Percentiles rank a stretch among this genome's conserved stretches.
phyloP scores from a whole-genome alignment of 2,888 invertebrate genomes.

The Dione juno region DNA sequence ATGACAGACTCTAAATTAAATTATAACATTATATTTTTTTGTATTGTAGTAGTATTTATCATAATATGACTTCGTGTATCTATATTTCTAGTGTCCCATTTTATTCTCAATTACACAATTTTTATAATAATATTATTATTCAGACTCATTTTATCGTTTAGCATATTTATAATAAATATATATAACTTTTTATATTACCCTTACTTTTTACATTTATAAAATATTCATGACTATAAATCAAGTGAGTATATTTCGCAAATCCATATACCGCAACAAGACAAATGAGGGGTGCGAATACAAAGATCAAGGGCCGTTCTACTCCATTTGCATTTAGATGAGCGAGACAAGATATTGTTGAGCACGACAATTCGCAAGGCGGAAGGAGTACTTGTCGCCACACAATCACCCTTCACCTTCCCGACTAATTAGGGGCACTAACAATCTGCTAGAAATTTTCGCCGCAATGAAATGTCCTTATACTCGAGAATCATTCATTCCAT shows the following conservation, averaged over 20 bases:
- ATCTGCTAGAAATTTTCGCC: slow-evolving; percentile 47
- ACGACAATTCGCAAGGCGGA: slow-evolving; percentile 46
- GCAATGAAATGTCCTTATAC: slow-evolving; percentile 38
- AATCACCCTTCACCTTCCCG: slow-evolving; percentile 49
- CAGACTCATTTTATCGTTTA: too few relatives aligned
- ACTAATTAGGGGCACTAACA: slow-evolving; percentile 64
- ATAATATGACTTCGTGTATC: neutral
- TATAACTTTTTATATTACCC: too few relatives aligned
- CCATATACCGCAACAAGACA: slow-evolving; percentile 57
- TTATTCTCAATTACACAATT: neutral
- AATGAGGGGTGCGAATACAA: slow-evolving; percentile 73
- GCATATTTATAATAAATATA: too few relatives aligned
- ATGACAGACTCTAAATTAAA: too few relatives aligned
- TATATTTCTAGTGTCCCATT: neutral
- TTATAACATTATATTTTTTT: too few relatives aligned
- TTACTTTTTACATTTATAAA: neutral
- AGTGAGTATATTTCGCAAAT: slow-evolving; percentile 58
- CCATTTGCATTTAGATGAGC: slow-evolving; percentile 79
- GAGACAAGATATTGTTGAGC: slow-evolving; percentile 69
- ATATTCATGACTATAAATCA: slow-evolving; percentile 39
- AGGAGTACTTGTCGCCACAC: slow-evolving; percentile 50
- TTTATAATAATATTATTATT: too few relatives aligned
- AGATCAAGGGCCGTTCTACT: slow-evolving; percentile 68
- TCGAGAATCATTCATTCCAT: slow-evolving; percentile 3
- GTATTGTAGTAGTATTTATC: too few relatives aligned